Percentiles rank a stretch among this genome's conserved stretches.
These are phyloP conservation scores for Thymelicus sylvestris DNA, from an alignment of 2,888 invertebrate genomes.

Conservation along the genomic window DNA sequence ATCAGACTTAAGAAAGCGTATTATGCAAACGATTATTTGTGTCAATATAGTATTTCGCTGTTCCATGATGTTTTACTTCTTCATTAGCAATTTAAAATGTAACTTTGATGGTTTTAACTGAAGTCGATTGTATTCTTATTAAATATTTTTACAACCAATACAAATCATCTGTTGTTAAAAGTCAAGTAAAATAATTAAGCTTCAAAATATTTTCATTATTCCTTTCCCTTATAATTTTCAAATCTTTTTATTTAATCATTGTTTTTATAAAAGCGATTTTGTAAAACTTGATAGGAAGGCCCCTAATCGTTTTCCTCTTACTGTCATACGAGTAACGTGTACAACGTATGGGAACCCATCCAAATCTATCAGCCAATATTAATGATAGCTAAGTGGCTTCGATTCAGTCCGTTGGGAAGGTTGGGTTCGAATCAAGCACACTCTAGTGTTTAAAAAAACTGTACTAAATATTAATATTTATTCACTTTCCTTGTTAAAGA, in stretches of 20 bases:
- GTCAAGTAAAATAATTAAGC: too few relatives aligned
- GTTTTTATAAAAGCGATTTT: not conserved
- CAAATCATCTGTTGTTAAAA: too few relatives aligned
- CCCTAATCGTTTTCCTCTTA: constrained; percentile 5
- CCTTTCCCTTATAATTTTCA: not conserved
- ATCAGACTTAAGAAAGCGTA: constrained; percentile 74
- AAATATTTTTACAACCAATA: too few relatives aligned
- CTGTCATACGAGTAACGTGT: not conserved
- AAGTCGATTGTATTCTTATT: too few relatives aligned
- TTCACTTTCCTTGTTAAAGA: too few relatives aligned
- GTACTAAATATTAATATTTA: too few relatives aligned
- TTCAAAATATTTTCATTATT: too few relatives aligned
- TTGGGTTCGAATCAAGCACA: too few relatives aligned
- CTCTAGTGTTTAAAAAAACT: too few relatives aligned
- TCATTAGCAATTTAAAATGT: constrained; percentile 32
- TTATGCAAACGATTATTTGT: constrained; percentile 58
- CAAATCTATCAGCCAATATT: not conserved
- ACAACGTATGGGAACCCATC: constrained; percentile 4
- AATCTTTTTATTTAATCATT: not conserved
- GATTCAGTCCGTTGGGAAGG: too few relatives aligned
- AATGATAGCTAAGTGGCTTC: not conserved
- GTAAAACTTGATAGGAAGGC: not conserved
- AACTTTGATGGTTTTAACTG: not conserved
- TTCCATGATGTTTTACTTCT: constrained; percentile 36
- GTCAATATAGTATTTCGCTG: constrained; percentile 42